Evolutionary conservation across 2,113 vertebrate genomes (phyloP), one percentile per base, ranked within the genome.

Genomic region (Mionectes macconnelli): DNA sequence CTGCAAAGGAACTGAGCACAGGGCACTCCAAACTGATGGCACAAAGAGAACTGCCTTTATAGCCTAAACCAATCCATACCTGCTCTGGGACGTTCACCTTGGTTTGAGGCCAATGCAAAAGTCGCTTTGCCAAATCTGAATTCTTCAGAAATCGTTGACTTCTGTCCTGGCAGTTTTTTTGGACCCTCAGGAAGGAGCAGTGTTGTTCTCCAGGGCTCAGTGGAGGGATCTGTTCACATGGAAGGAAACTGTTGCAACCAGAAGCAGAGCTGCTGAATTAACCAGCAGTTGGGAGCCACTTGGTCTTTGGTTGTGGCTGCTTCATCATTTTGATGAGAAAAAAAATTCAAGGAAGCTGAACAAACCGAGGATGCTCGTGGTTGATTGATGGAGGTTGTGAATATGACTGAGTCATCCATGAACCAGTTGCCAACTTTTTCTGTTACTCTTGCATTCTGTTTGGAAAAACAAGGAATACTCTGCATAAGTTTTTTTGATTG

Each of bases 151-250:
- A 17, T 4, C 57, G 20, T 8, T 84, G 49, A 16, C 8, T 72
- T 39, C 35, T 47, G 13, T 52, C 24, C 70, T 62, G 6, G 15
- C 30, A 9, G 7, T 18, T 77, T 39, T 52, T 28, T n/a, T 74
- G 28, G 22, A 11, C 21, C 14, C 10, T 23, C 15, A 17, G 60
- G 49, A 35, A 64, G 79, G 23, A 55, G 24, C 4, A 12, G 10
- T 17, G 19, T 33, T 2, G 1, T 23, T 45, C 8, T 40, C 30
- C 11, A 21, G 68, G 45, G 25, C 50, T 63, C 1, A 0, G 27
- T 1, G 0, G 8, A 4, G 17, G 6, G 37, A 12, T 39, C 17
- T 45, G 18, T 8, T n/a, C 42, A 27, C 1, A 0, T 16, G 5
- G 47, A 2, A 66, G 4, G 19, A 60, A 44, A 13, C 57, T 37